Evolutionary conservation across 92 coral and sea anemone genomes (phyloP), one percentile per base, ranked within the genome.

Genomic region (Montipora capitata): DNA sequence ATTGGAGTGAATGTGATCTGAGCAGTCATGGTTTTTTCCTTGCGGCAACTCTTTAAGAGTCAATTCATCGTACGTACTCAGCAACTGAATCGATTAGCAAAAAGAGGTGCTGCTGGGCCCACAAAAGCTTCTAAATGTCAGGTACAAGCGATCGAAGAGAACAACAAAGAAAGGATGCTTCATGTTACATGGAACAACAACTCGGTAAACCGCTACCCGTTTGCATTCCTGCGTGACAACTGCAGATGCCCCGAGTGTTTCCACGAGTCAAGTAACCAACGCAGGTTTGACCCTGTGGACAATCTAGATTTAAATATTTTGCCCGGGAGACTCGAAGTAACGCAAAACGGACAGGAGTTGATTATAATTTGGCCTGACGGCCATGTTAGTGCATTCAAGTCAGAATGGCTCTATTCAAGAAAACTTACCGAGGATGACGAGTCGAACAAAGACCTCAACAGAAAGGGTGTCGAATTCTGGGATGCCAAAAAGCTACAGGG

Each of bases 221-320:
- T 89, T 76, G 68, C 87, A 38, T 94, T 92, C 40, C 90, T 94
- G 4, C 90, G 98, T 57, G 96, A 94, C 76, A 93, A 74, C 83
- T 94, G 98, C 78, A 93, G 64, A 40, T 94, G 98, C 43, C 80
- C 96, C 2, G 85, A 93, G 52, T 95, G 98, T 68, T 83, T 93
- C 35, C 89, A 95, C 68, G 72, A 69, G 10, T 65, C 81, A 0
- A 72, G 94, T 3, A 14, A 68, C 63, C 89, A 90, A 74, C 89
- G 98, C 13, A 52, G 72, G 8, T 74, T 88, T 14, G 96, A 95
- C 44, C 76, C 90, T 10, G 91, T 93, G 0, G 90, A 64, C 58
- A 87, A 84, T 2, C 43, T 93, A 10, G 89, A 91, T 66, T 74
- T 90, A 35, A 76, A 90, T 40, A 82, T 94, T 41, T 44, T 44